Percentiles rank a stretch among this genome's conserved stretches.
These are phyloP conservation scores for Ianthella basta DNA, from an alignment of 37 sponge, comb jelly and placozoan species.

Conservation along the genomic window DNA sequence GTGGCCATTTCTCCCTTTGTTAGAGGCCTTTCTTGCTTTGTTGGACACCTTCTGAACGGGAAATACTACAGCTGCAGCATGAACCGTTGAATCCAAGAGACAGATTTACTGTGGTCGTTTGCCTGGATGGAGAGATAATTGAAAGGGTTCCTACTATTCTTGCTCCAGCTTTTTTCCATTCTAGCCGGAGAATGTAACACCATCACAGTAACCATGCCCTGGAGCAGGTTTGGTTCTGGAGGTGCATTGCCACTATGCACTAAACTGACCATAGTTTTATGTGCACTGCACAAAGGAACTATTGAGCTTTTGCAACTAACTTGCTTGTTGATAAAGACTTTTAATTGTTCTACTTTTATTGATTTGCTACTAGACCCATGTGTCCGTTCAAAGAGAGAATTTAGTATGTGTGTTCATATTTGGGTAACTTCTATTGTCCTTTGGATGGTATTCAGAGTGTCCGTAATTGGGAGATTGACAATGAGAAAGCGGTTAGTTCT, in stretches of 20 bases:
- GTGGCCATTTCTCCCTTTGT: not conserved
- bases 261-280: not conserved
- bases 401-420: slow-evolving; percentile 1
- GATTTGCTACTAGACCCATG: slow-evolving; percentile 16
- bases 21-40: not conserved
- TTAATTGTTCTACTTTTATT: not conserved
- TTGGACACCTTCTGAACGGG: not conserved
- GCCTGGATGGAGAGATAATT: slow-evolving; percentile 10
- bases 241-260: not conserved
- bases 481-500: no score
- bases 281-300: not conserved
- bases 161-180: slow-evolving; percentile 3
- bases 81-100: slow-evolving; percentile 9
- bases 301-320: not conserved
- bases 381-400: slow-evolving; percentile 28
- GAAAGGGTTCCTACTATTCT: slow-evolving; percentile 2
- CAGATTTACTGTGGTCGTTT: slow-evolving; percentile 14
- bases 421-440: not conserved
- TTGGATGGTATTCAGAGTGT: slow-evolving; percentile 29
- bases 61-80: slow-evolving; percentile 7
- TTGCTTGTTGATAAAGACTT: not conserved
- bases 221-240: slow-evolving; percentile 11
- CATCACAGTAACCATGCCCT: slow-evolving; percentile 12
- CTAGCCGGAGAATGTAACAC: slow-evolving; percentile 18
- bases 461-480: slow-evolving; percentile 16